phyloP scores from a whole-genome alignment of 2,797 vertebrate genomes.

The Scolopax rusticola region DNA sequence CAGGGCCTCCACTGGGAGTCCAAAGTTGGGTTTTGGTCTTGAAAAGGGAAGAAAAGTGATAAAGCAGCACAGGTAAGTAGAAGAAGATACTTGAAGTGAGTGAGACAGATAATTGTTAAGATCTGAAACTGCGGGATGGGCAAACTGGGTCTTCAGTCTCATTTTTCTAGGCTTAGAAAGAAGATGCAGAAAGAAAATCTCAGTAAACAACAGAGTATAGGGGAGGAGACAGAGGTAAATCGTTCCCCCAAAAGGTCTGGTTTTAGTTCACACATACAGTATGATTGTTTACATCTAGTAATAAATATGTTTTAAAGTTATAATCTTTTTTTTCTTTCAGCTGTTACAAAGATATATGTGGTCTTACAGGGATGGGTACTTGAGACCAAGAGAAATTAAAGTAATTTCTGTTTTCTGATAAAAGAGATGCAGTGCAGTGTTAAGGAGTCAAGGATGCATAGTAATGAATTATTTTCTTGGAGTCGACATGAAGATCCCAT shows the following conservation, averaged over 20 bases:
- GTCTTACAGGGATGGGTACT: not conserved
- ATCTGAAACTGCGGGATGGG: not conserved
- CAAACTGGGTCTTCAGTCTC: not conserved
- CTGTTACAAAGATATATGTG: not conserved
- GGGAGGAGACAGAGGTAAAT: not conserved
- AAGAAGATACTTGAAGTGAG: not conserved
- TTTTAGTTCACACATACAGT: not conserved
- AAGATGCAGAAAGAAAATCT: not conserved
- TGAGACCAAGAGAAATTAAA: not conserved
- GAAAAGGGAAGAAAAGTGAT: not conserved
- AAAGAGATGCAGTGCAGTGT: not conserved
- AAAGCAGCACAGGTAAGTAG: not conserved
- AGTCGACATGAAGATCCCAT: not conserved
- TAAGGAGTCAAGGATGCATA: not conserved
- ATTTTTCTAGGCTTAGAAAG: not conserved
- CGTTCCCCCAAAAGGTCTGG: not conserved
- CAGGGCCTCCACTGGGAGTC: not conserved
- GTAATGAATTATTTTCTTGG: not conserved
- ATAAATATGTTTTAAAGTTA: not conserved
- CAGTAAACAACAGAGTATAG: not conserved
- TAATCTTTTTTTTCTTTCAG: not conserved
- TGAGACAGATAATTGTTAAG: not conserved
- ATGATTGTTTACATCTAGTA: not conserved
- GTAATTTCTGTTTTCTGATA: not conserved
- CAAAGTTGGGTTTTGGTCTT: not conserved